Conservation (phyloP, 2,888 invertebrate genomes). For the Epirrhoe alternata region DNA sequence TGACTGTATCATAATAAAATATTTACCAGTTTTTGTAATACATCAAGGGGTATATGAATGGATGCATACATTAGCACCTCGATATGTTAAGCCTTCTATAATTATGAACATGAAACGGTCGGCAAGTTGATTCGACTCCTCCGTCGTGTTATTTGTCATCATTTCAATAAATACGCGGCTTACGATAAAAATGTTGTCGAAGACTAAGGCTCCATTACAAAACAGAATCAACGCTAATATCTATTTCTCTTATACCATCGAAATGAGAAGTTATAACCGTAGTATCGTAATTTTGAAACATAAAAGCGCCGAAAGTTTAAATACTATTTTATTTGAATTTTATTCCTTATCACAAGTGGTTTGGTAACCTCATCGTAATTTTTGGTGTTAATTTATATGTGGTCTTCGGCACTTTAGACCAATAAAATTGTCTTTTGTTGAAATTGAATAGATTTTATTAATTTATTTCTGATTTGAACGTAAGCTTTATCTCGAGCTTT, state of each 20-base stretch:
- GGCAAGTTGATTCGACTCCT: slow-evolving; percentile 40
- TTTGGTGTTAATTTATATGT: slow-evolving; percentile 17
- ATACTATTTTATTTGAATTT: slow-evolving; percentile 24
- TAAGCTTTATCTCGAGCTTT: not conserved
- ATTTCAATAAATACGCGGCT: slow-evolving; percentile 48
- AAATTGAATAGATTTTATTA: slow-evolving; percentile 2
- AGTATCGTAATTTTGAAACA: slow-evolving; percentile 42
- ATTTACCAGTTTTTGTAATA: slow-evolving; percentile 47
- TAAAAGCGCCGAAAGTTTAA: slow-evolving; percentile 42
- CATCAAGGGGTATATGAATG: slow-evolving; percentile 46
- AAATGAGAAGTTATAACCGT: slow-evolving; percentile 45
- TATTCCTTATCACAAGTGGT: slow-evolving; percentile 8
- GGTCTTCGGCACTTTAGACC: slow-evolving; percentile 1
- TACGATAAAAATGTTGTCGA: slow-evolving; percentile 47
- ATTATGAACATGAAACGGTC: slow-evolving; percentile 44
- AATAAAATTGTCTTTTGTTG: not conserved
- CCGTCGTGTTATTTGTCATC: slow-evolving; percentile 48
- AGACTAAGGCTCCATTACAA: slow-evolving; percentile 36
- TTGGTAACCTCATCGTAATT: slow-evolving; percentile 20
- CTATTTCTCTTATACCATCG: slow-evolving; percentile 41
- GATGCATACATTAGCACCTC: slow-evolving; percentile 46
- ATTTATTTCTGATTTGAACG: not conserved
- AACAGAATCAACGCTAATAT: slow-evolving; percentile 41
- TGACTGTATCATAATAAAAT: slow-evolving; percentile 47
- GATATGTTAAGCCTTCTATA: slow-evolving; percentile 46